Conservation (phyloP, 2,888 invertebrate genomes). For the Arrhopalites spinosus region DNA sequence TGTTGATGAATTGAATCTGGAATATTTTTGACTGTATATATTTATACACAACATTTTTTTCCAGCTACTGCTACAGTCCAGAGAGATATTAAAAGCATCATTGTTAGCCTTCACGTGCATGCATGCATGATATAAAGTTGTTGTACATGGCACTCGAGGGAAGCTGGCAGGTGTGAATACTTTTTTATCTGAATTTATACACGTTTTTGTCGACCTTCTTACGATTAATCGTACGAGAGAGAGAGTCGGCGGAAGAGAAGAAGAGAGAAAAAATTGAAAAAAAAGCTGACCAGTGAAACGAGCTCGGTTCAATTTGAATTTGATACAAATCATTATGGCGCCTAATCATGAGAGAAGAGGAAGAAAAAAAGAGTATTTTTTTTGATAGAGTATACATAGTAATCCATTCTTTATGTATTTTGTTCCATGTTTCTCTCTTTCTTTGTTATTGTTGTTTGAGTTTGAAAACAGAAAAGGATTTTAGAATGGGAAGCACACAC, state of each 20-base stretch:
- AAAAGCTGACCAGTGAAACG: conserved; percentile 16
- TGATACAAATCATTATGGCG: conserved; percentile 36
- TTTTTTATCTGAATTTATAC: conserved; percentile 22
- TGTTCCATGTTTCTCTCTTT: not conserved
- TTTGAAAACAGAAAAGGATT: not conserved
- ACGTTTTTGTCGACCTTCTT: not conserved
- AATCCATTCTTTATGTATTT: not conserved
- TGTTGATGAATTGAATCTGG: not conserved
- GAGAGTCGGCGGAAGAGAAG: not conserved
- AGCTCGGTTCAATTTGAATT: conserved; percentile 16
- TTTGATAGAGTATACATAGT: conserved; percentile 12
- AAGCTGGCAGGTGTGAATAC: conserved; percentile 32
- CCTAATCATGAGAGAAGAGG: conserved; percentile 26
- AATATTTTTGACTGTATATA: not conserved
- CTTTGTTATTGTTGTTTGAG: not conserved
- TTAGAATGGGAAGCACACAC: not conserved
- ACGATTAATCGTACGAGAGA: conserved; percentile 11
- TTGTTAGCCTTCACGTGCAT: not conserved
- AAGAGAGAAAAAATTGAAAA: not conserved
- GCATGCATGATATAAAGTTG: not conserved
- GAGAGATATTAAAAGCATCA: not conserved
- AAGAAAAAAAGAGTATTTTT: conserved; percentile 16
- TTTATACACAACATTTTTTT: not conserved
- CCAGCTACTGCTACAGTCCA: too few species aligned
- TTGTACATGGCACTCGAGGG: conserved; percentile 20